Evolutionary conservation across 2,113 vertebrate genomes (phyloP).

Genomic region (Jaculus jaculus): DNA sequence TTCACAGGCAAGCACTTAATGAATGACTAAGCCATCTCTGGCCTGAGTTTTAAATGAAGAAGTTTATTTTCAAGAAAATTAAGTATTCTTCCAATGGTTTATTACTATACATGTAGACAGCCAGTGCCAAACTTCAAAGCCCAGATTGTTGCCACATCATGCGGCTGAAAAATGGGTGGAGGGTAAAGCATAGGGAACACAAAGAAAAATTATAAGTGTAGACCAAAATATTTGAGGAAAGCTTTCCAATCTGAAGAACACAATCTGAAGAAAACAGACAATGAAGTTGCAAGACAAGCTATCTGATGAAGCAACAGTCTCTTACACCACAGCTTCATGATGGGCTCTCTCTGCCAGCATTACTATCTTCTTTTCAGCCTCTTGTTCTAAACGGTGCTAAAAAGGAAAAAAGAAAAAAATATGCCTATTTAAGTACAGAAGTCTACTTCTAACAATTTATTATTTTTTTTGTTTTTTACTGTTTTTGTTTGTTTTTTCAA

Average conservation of each 20-base stretch:
- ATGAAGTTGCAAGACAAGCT: background rate
- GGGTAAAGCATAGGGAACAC: background rate
- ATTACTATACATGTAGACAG: background rate
- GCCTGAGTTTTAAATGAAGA: slow-evolving; percentile 35
- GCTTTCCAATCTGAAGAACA: background rate
- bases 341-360: slow-evolving; percentile 87
- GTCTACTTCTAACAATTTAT: slow-evolving; percentile 29
- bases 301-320: slow-evolving; percentile 20
- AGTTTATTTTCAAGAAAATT: slow-evolving; percentile 46
- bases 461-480: background rate
- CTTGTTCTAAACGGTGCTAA: slow-evolving; percentile 88
- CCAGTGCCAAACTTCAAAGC: slow-evolving; percentile 40
- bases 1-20: too few species aligned
- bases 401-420: slow-evolving; percentile 24
- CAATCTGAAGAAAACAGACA: slow-evolving; percentile 11
- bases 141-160: background rate
- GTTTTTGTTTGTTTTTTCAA: too few species aligned
- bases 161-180: background rate
- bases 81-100: slow-evolving; percentile 13
- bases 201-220: slow-evolving; percentile 13
- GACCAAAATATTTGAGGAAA: slow-evolving; percentile 8
- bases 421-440: background rate
- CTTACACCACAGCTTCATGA: slow-evolving; percentile 90
- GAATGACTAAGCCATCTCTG: too few species aligned
- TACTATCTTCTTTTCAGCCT: slow-evolving; percentile 88